A percentile compares a stretch with the other conserved stretches of the same genome.
These are phyloP conservation scores for Capreolus pygargus DNA, from an alignment of 2,113 vertebrate species.

Conservation along the genomic window DNA sequence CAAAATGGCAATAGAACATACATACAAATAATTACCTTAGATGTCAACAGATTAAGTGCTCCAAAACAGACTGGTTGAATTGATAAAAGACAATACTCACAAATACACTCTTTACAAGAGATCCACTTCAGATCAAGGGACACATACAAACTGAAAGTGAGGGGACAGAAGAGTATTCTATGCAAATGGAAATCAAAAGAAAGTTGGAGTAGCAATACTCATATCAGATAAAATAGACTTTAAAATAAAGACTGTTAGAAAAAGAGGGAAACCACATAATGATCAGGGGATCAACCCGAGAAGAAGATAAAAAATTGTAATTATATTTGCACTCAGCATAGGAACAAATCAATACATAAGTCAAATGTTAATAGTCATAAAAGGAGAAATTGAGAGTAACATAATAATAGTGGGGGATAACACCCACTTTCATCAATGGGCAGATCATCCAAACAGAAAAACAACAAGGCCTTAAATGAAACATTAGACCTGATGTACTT, in stretches of 20 bases:
- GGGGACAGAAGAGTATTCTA: not conserved
- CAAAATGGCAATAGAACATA: not conserved
- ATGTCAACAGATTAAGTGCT: not conserved
- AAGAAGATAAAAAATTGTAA: not conserved
- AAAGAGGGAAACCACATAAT: not conserved
- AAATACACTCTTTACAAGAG: not conserved
- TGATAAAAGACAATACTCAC: not conserved
- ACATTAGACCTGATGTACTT: not conserved
- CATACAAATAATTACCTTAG: not conserved
- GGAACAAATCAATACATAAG: not conserved
- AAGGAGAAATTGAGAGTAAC: not conserved
- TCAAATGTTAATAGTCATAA: not conserved
- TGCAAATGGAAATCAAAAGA: not conserved
- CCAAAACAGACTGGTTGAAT: not conserved
- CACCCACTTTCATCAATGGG: not conserved
- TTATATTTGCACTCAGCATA: not conserved
- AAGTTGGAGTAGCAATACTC: not conserved
- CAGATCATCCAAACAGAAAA: not conserved
- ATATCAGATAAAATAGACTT: not conserved
- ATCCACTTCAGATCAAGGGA: not conserved
- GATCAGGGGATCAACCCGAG: not conserved
- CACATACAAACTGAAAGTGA: not conserved
- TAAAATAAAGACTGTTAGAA: not conserved
- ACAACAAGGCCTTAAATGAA: not conserved
- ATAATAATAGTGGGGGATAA: not conserved